Evolutionary conservation across 1,140 invertebrate genomes (phyloP).

Genomic region (Orius insidiosus): DNA sequence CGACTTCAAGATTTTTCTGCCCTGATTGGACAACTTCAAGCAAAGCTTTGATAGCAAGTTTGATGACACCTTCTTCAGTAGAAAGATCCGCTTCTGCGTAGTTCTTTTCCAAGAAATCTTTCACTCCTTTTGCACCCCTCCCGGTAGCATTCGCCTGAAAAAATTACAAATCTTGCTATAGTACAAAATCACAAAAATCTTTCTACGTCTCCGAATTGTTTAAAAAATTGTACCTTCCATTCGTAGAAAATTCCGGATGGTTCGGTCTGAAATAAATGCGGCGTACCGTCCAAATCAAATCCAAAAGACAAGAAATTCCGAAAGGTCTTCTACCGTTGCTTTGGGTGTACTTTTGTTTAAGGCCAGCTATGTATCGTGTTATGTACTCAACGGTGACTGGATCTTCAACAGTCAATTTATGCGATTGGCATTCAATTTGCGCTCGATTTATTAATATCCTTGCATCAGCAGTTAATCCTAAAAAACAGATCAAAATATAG

Average conservation of each 20-base stretch:
- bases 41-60: conserved; percentile 89
- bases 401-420: conserved; percentile 96
- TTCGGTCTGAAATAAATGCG: conserved; percentile 96
- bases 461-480: conserved; percentile 90
- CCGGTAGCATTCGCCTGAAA: conserved; percentile 89
- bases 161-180: conserved; percentile 8
- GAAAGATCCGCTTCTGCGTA: conserved; percentile 73
- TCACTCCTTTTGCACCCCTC: conserved; percentile 89
- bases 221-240: conserved; percentile 66
- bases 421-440: conserved; percentile 95
- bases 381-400: conserved; percentile 99
- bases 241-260: conserved; percentile 98
- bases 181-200: background rate
- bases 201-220: no score
- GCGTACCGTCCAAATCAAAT: conserved; percentile 91
- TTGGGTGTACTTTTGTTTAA: conserved; percentile 96
- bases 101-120: conserved; percentile 97
- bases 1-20: conserved; percentile 96
- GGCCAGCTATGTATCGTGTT: conserved; percentile 77
- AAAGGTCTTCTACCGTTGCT: conserved; percentile 97
- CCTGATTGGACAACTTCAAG: conserved; percentile 96
- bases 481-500: conserved; percentile 17
- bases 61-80: conserved; percentile 77
- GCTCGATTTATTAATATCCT: conserved; percentile 94
- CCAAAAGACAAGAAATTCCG: conserved; percentile 97